Conservation (phyloP, 2,113 vertebrate genomes). For the Procavia capensis region DNA sequence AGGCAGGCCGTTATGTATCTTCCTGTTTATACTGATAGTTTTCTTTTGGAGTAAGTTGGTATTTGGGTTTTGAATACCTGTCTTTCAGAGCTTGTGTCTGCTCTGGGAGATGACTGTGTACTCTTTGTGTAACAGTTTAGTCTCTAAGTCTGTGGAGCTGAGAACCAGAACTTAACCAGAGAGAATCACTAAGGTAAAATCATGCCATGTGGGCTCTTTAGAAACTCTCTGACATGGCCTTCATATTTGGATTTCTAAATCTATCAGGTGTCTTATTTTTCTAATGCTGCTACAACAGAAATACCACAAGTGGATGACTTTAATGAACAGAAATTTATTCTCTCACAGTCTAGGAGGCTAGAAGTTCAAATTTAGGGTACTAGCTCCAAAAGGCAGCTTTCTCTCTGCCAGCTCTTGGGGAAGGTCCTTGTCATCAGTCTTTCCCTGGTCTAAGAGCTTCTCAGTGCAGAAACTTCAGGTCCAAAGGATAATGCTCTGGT, state of each 20-base stretch:
- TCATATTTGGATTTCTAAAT: background rate
- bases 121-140: background rate
- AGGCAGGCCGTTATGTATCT: background rate
- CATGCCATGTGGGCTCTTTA: background rate
- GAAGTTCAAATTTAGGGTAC: too few species aligned
- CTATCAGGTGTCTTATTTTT: background rate
- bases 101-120: constrained; percentile 17
- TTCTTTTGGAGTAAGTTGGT: constrained; percentile 43
- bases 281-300: too few species aligned
- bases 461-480: too few species aligned
- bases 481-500: too few species aligned
- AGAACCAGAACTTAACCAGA: background rate
- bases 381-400: too few species aligned
- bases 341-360: too few species aligned
- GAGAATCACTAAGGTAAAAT: constrained; percentile 1
- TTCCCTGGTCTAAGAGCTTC: too few species aligned
- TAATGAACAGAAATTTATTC: too few species aligned
- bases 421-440: too few species aligned
- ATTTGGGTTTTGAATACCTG: constrained; percentile 37
- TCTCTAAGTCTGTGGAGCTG: background rate
- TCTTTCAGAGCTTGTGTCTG: constrained; percentile 18
- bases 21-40: constrained; percentile 44
- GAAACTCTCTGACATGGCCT: background rate
- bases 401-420: too few species aligned
- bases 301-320: too few species aligned